phyloP scores from a whole-genome alignment of 53 echinoderm and acorn worm species.

The Mesocentrotus franciscanus region DNA sequence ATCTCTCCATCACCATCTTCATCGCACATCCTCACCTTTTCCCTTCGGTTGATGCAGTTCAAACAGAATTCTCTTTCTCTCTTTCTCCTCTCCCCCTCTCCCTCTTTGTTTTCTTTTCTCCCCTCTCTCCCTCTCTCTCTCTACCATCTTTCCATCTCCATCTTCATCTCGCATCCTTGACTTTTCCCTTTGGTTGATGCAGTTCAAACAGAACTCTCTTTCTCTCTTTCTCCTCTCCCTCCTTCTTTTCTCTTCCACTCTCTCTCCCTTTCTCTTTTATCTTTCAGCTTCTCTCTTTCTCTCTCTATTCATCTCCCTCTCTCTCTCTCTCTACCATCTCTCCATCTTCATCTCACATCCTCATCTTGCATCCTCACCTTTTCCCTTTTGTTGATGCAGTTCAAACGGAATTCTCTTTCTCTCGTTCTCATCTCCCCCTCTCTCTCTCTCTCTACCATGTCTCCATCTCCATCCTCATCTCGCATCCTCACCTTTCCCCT shows the following conservation, averaged over 20 bases:
- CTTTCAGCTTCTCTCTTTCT: too few relatives aligned
- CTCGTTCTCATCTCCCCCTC: neutral
- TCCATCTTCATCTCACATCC: neutral
- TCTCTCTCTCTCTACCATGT: neutral
- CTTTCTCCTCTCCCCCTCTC: neutral
- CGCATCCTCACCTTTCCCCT: neutral
- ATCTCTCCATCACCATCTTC: neutral
- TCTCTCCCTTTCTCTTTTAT: neutral
- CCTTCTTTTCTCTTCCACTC: neutral
- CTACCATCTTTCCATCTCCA: neutral
- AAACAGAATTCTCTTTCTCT: too few relatives aligned
- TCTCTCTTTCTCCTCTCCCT: neutral
- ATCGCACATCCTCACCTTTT: too few relatives aligned
- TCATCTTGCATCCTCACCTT: neutral
- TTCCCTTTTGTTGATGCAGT: neutral
- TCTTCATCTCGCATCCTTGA: neutral
- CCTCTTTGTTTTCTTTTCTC: neutral
- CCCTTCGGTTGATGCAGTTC: too few relatives aligned
- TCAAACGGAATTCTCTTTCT: conserved; percentile 1
- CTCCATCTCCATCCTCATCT: neutral
- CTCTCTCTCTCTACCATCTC: neutral
- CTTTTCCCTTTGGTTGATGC: too few relatives aligned
- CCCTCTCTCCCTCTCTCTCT: neutral
- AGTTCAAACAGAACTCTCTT: too few relatives aligned
- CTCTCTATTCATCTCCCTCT: neutral